Evolutionary conservation across 2,797 vertebrate species (phyloP).

Genomic region (Hapalemur alaotrensis): DNA sequence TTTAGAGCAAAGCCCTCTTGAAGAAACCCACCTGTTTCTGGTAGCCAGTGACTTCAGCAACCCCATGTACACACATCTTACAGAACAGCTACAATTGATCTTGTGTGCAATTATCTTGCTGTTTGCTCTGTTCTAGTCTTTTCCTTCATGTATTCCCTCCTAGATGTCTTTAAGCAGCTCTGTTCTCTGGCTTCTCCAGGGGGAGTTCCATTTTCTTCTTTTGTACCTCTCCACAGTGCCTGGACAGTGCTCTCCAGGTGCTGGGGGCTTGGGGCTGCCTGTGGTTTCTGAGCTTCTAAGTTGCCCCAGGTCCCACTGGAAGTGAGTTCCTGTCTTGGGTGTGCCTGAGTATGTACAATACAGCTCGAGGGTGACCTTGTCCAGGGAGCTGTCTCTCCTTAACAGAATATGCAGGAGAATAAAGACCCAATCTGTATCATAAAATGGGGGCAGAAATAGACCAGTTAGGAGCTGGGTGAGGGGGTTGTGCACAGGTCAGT

Average conservation of each 20-base stretch:
- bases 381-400: not conserved
- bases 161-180: not conserved
- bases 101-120: not conserved
- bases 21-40: not conserved
- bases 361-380: slow-evolving; percentile 15
- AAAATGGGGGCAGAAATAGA: slow-evolving; percentile 50
- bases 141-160: not conserved
- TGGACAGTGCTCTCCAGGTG: not conserved
- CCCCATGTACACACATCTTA: not conserved
- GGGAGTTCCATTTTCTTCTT: not conserved
- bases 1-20: not conserved
- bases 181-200: not conserved
- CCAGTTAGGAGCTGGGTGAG: not conserved
- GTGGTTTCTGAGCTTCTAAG: not conserved
- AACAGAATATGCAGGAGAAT: not conserved
- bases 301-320: not conserved
- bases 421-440: slow-evolving; percentile 39
- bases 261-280: not conserved
- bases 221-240: not conserved
- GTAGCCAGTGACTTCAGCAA: not conserved
- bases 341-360: slow-evolving; percentile 30
- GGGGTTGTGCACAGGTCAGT: slow-evolving; percentile 13
- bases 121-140: not conserved
- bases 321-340: slow-evolving; percentile 19
- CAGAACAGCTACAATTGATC: not conserved